These are phyloP conservation scores for Tridacna gigas DNA, from an alignment of 2,888 invertebrate genomes.

Conservation along the genomic window DNA sequence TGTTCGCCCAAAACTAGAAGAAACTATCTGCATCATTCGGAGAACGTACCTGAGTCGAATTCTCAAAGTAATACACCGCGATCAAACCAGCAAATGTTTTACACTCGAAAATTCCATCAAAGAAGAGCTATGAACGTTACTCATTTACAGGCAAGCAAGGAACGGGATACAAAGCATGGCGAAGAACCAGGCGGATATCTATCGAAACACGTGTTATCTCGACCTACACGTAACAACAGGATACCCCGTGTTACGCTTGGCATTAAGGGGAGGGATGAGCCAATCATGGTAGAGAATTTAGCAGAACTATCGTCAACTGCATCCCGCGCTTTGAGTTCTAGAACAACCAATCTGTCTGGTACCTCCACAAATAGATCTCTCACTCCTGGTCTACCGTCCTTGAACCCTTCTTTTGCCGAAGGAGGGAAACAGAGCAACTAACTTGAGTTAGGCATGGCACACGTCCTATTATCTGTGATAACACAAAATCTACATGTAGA, in stretches of 20 bases:
- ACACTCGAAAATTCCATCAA: conserved; percentile 13
- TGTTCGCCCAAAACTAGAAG: background rate
- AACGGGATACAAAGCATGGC: conserved; percentile 33
- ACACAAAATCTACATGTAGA: background rate
- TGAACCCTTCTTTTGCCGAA: conserved; percentile 3
- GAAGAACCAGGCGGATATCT: conserved; percentile 26
- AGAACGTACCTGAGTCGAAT: background rate
- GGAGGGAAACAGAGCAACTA: conserved; percentile 14
- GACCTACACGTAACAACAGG: conserved; percentile 43
- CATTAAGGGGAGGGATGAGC: conserved; percentile 30
- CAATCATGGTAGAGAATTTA: conserved; percentile 44
- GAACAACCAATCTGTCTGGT: conserved; percentile 35
- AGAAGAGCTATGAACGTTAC: conserved; percentile 18
- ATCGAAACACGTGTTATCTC: conserved; percentile 44
- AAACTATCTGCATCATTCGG: conserved; percentile 8
- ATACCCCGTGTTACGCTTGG: conserved; percentile 37
- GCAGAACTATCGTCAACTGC: conserved; percentile 44
- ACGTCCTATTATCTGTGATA: background rate
- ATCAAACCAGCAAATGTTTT: conserved; percentile 17
- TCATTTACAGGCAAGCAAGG: conserved; percentile 25
- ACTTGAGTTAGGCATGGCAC: background rate
- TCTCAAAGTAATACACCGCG: background rate
- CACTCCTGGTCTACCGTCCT: conserved; percentile 23
- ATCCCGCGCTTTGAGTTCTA: conserved; percentile 30
- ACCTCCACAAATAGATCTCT: conserved; percentile 15